Base-by-base conservation (phyloP, 2,888 invertebrate species). In the Lottia gigantea region DNA sequence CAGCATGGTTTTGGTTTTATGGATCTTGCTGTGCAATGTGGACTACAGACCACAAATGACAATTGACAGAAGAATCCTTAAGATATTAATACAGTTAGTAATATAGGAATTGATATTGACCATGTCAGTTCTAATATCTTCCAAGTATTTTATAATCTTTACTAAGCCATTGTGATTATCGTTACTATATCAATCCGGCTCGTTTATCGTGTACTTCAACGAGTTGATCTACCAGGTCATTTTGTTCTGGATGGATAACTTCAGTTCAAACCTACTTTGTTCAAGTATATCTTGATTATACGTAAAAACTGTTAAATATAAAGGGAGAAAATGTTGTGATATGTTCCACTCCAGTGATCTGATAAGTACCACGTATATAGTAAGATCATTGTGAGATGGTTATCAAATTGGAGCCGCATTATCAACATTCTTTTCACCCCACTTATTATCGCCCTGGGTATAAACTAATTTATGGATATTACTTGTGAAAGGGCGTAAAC, bases 201-300 rank as follows among this genome's bases (percentile, higher is more conserved):
- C 7, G 40, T 40, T 40, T 40, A 40, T 40, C 40, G 7, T 40
- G 40, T 40, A 40, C 40, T 40, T 40, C 40, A 40, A 40, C 11
- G 40, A 40, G 40, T 40, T 11, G 40, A 8, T 8, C 40, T 8
- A 40, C 40, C 7, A 11, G 40, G 40, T 11, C 40, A 8, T 40
- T 40, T 11, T 40, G 40, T 40, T 40, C 40, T 14, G 55, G 19
- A 12, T 55, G 55, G 55, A 12, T 55, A 12, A 11, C 14, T 55
- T 23, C 19, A 55, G 11, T 55, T 23, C 55, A 55, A 55, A 55
- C 55, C 55, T 55, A 55, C 55, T 55, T 55, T 55, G 55, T 55
- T 55, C 19, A 55, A 23, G 55, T 55, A 55, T 23, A 55, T 55
- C 19, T 55, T 55, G 55, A 23, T 55, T 19, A 55, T 55, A 55